Base-by-base conservation (phyloP, 2,888 invertebrate genomes). In the Drosophila nr. medialis region DNA sequence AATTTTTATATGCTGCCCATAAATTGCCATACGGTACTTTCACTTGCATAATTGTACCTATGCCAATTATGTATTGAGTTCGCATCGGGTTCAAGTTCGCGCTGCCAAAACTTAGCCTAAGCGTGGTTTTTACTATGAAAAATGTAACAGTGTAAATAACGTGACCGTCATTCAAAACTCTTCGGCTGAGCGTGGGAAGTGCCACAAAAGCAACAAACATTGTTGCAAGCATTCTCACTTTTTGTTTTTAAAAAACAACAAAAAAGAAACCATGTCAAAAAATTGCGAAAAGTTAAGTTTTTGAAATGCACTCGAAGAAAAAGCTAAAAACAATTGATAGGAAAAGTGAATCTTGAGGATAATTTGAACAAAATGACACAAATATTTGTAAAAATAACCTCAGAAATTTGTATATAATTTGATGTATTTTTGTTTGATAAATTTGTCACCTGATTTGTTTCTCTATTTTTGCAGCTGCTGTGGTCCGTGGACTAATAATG, bases 21-120 rank as follows among this genome's bases (percentile, higher is more conserved):
- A 53, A 70, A 49, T 53, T 45, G 29, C 42, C 61, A 58, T 53
- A 50, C 48, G 66, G 49, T 72, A 81, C 82, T 77, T 81, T 77
- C 82, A 67, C 74, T 81, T 15, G 24, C 45, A 15, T 24, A 58
- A 34, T 60, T 63, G 59, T 56, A 53, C 62, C 49, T 10, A 24
- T 30, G 38, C 48, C 48, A 48, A 32, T 71, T 73, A 48, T 34
- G 59, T 34, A 45, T 42, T 30, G 36, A 45, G 32, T 32, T n/a
- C 36, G 21, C 45, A 15, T 51, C 30, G 64, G 49, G 81, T 77
- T 77, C 81, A 77, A 77, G 77, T 81, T 81, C 77, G 63, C 50
- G 21, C 60, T 68, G 60, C 48, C 30, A 45, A 36, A 50, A 49
- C 7, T 29, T 21, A 15, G 30, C 62, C 65, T n/a, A n/a, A n/a